Conservation (phyloP, 1,140 invertebrate genomes). For the Leguminivora glycinivorella region DNA sequence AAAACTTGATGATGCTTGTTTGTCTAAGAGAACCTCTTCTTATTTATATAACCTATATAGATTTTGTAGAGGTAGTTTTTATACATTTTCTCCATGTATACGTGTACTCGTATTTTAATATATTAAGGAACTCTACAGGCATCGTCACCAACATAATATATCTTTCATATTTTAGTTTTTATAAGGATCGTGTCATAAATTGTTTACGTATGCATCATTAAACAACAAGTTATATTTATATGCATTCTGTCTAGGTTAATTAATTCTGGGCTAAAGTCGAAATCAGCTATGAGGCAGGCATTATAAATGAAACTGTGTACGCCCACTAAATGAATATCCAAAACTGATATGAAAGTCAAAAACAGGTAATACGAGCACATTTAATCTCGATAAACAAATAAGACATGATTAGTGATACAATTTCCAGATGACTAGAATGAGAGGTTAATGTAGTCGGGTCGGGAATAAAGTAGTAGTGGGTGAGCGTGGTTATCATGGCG, state of each 20-base stretch:
- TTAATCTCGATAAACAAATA: conserved; percentile 13
- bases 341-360: background rate
- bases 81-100: no score
- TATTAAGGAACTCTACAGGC: background rate
- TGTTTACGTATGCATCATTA: conserved; percentile 5
- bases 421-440: background rate
- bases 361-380: conserved; percentile 3
- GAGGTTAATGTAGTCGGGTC: background rate
- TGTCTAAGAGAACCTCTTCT: no score
- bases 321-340: conserved; percentile 7
- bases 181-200: background rate
- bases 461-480: conserved; percentile 43
- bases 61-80: no score
- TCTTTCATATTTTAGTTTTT: background rate
- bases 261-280: background rate
- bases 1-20: no score
- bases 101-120: background rate
- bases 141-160: background rate
- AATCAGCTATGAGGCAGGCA: background rate
- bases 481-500: conserved; percentile 54
- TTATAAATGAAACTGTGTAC: background rate
- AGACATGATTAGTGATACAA: conserved; percentile 14
- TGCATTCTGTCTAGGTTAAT: background rate
- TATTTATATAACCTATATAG: no score
- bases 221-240: background rate